A percentile compares a stretch with the other conserved stretches of the same genome.
Evolutionary conservation across 2,797 vertebrate species (phyloP).

Genomic region (Margarornis squamiger): DNA sequence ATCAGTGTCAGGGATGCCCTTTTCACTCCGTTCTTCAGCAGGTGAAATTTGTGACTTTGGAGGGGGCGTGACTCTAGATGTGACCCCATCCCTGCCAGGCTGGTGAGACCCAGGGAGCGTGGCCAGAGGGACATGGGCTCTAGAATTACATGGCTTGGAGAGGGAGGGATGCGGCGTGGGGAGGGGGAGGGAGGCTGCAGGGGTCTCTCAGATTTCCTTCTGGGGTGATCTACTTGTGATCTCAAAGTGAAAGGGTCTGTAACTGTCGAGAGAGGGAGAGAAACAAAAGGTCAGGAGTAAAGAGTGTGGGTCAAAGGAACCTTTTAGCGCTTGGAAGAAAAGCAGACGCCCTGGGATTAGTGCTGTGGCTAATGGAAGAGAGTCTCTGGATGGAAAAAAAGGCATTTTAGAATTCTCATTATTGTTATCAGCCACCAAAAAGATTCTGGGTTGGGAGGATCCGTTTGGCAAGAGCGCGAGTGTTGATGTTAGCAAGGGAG

Average conservation of each 20-base stretch:
- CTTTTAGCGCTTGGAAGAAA: neutral
- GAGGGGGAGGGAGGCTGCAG: neutral
- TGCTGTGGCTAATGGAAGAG: neutral
- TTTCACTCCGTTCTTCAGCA: neutral
- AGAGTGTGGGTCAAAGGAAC: neutral
- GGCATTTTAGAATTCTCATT: neutral
- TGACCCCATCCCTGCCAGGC: neutral
- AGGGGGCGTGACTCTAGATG: rapidly evolving
- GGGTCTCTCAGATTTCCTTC: rapidly evolving
- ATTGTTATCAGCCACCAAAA: neutral
- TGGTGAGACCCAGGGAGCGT: neutral
- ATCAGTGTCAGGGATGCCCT: rapidly evolving
- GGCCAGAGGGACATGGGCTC: neutral
- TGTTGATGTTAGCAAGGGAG: neutral
- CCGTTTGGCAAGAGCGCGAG: neutral
- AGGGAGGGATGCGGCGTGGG: neutral
- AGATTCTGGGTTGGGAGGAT: neutral
- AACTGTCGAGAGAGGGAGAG: neutral
- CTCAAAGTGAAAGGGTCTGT: neutral
- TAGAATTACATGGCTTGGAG: neutral
- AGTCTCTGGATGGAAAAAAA: neutral
- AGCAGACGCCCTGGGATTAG: neutral
- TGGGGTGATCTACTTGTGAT: neutral
- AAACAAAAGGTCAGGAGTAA: neutral
- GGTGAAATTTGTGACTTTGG: neutral